These are phyloP conservation scores for Zapornia atra DNA, from an alignment of 2,113 vertebrate species.

Conservation along the genomic window DNA sequence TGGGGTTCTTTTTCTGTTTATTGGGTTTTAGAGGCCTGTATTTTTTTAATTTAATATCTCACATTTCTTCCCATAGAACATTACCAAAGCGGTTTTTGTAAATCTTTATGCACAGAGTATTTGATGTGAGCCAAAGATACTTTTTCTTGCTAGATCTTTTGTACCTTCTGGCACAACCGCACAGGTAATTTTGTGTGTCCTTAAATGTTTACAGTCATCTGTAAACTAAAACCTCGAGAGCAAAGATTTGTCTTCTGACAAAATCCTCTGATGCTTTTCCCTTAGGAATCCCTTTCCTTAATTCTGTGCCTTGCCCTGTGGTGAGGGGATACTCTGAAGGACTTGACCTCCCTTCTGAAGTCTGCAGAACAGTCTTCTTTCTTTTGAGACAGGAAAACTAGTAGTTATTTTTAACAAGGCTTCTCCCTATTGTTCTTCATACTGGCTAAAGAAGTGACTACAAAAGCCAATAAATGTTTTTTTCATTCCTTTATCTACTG, in stretches of 20 bases:
- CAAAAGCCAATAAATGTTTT: neutral
- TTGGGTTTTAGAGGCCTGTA: neutral
- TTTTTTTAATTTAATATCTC: neutral
- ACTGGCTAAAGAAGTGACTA: neutral
- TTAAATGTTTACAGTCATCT: neutral
- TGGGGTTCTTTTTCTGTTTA: neutral
- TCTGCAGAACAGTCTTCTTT: neutral
- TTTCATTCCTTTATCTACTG: neutral
- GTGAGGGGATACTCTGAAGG: neutral
- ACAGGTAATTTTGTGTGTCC: neutral
- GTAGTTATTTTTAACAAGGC: neutral
- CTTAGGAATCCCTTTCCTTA: neutral
- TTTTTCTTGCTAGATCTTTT: neutral
- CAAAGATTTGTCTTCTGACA: neutral
- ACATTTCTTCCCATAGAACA: neutral
- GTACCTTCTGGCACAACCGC: neutral
- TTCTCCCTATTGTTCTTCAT: neutral
- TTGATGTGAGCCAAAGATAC: constrained; percentile 3
- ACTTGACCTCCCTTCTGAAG: neutral
- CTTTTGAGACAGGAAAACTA: neutral
- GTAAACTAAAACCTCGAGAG: neutral
- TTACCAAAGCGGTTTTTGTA: neutral
- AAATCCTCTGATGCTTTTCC: neutral
- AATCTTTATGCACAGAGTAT: neutral
- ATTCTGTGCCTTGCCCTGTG: neutral